These are phyloP conservation scores for Pachyramphus minor DNA, from an alignment of 2,113 vertebrate genomes.

Conservation along the genomic window DNA sequence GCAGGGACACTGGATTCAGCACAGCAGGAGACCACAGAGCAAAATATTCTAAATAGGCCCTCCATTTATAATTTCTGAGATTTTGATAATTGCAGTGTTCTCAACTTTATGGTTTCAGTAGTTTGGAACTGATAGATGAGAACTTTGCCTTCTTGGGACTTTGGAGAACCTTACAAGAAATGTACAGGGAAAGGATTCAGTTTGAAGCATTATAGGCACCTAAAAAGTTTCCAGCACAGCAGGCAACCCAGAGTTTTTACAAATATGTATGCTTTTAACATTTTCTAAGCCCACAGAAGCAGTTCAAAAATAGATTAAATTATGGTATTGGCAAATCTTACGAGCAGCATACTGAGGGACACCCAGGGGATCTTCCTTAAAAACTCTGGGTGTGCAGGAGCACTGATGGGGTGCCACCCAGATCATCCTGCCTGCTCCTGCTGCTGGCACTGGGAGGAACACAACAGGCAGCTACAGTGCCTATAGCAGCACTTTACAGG, in stretches of 20 bases:
- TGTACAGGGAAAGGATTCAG: neutral
- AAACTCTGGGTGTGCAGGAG: neutral
- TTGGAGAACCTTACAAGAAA: neutral
- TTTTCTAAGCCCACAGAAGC: neutral
- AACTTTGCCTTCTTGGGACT: neutral
- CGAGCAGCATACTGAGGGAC: neutral
- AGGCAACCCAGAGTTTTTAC: neutral
- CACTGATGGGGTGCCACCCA: neutral
- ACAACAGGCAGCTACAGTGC: neutral
- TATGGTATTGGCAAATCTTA: neutral
- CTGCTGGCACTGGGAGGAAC: neutral
- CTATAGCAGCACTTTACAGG: neutral
- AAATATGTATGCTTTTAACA: neutral
- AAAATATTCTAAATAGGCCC: neutral
- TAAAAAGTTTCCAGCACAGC: neutral
- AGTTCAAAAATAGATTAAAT: neutral
- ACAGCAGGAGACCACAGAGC: neutral
- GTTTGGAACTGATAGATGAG: neutral
- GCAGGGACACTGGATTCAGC: neutral
- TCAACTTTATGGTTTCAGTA: neutral
- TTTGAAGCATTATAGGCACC: neutral
- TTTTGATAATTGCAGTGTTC: neutral
- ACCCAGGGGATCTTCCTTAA: neutral
- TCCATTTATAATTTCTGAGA: neutral
- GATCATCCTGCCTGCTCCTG: neutral